phyloP scores from a whole-genome alignment of 2,888 invertebrate genomes.

The Hipparchia sbordonii region DNA sequence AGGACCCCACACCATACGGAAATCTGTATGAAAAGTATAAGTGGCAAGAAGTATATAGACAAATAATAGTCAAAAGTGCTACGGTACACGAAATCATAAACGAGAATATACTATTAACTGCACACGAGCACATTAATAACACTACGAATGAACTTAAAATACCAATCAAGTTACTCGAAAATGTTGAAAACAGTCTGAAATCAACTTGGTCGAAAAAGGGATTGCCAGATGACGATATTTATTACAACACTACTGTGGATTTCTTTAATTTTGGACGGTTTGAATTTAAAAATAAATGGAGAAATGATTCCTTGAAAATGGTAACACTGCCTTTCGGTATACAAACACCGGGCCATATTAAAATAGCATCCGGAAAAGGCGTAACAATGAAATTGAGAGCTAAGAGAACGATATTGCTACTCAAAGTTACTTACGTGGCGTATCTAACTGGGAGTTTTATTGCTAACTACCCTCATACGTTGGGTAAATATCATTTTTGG shows the following conservation, averaged over 20 bases:
- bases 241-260: slow-evolving; percentile 50
- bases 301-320: slow-evolving; percentile 46
- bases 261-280: slow-evolving; percentile 51
- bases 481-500: slow-evolving; percentile 68
- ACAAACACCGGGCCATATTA: slow-evolving; percentile 45
- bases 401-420: slow-evolving; percentile 52
- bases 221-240: slow-evolving; percentile 52
- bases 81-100: slow-evolving; percentile 55
- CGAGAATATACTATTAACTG: slow-evolving; percentile 50
- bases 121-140: slow-evolving; percentile 56
- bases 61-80: slow-evolving; percentile 49
- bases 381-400: slow-evolving; percentile 52
- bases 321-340: slow-evolving; percentile 49
- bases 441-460: slow-evolving; percentile 56
- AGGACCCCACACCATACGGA: slow-evolving; percentile 61
- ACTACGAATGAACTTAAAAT: slow-evolving; percentile 47
- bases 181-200: slow-evolving; percentile 51
- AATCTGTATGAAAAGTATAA: slow-evolving; percentile 56
- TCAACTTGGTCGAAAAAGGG: slow-evolving; percentile 57
- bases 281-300: slow-evolving; percentile 55
- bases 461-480: slow-evolving; percentile 56
- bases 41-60: slow-evolving; percentile 59
- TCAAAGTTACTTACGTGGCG: slow-evolving; percentile 56
- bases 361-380: slow-evolving; percentile 52
- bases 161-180: slow-evolving; percentile 45